Base-by-base conservation (phyloP, 2,888 invertebrate species). In the Phyllotreta striolata region DNA sequence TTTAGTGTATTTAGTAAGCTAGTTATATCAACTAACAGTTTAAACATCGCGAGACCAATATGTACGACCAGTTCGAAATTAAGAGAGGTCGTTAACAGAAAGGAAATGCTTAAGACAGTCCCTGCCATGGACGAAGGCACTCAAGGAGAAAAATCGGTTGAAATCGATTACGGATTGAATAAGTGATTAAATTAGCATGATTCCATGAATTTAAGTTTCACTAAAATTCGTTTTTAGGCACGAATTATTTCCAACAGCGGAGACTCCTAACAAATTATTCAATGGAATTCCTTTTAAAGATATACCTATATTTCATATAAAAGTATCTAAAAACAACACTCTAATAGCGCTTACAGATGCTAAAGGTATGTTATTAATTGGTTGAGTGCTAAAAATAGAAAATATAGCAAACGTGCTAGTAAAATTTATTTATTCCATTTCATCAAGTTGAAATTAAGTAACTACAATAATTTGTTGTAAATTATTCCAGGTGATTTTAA, bases 271-370 rank as follows among this genome's bases (percentile, higher is more conserved):
- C 64, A 82, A 83, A 73, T 76, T 94, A 2, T 92, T 93, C 75
- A 86, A 91, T 78, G 95, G 94, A 0, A 81, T 89, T 0, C 86
- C 87, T 1, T 97, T 89, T 79, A 88, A 89, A 77, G 89, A 95
- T 52, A 77, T 97, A 55, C 95, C 95, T 0, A 86, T 97, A 62
- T 87, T 91, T 72, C 90, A 95, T 79, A 89, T 98, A 51, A 86
- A 89, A 76, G 91, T 93, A 0, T 88, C 91, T 7, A 87, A 86
- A 64, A 98, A 98, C 83, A 98, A 98, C 80, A 96, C 97, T 7
- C 90, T 96, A 62, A 85, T 97, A 63, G 84, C 85, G 7, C 78
- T 95, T 41, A 89, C 92, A 0, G 89, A 95, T 80, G 76, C 83
- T 64, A 85, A 85, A 78, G 94, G 94, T 81, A 43, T 46, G 7